These are phyloP conservation scores for Callospermophilus lateralis DNA, from an alignment of 2,113 vertebrate species.

Conservation along the genomic window DNA sequence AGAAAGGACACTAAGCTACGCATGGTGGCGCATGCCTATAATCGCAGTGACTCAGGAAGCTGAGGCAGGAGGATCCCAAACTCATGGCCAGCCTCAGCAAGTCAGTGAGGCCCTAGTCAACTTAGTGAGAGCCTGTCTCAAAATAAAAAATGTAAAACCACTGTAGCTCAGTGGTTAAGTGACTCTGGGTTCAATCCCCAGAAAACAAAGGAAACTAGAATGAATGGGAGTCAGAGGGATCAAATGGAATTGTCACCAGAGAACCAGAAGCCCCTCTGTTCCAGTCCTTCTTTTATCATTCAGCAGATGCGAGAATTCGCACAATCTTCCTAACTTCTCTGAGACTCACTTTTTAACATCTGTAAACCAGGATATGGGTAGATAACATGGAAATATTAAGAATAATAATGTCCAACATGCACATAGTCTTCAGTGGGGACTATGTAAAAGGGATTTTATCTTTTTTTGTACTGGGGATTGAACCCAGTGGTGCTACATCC, in stretches of 20 bases:
- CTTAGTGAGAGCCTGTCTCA: too few species aligned
- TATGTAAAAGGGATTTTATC: not conserved
- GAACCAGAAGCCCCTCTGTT: not conserved
- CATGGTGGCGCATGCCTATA: too few species aligned
- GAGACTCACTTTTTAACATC: not conserved
- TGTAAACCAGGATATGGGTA: not conserved
- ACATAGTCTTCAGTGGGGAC: not conserved
- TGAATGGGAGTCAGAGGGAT: not conserved
- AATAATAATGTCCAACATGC: not conserved
- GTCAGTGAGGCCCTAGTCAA: too few species aligned
- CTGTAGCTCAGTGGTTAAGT: too few species aligned
- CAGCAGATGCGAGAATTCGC: not conserved
- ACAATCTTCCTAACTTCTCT: not conserved
- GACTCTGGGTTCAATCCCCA: too few species aligned
- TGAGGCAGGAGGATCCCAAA: too few species aligned
- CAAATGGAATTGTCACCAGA: not conserved
- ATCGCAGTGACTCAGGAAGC: too few species aligned
- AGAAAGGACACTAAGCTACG: too few species aligned
- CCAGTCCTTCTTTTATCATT: not conserved
- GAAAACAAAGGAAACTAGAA: not conserved
- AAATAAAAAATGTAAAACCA: too few species aligned
- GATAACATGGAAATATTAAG: not conserved
- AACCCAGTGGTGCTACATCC: too few species aligned
- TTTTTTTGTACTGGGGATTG: too few species aligned
- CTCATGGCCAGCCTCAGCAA: too few species aligned